These are phyloP conservation scores for Furcula furcula DNA, from an alignment of 2,888 invertebrate species.

Conservation along the genomic window DNA sequence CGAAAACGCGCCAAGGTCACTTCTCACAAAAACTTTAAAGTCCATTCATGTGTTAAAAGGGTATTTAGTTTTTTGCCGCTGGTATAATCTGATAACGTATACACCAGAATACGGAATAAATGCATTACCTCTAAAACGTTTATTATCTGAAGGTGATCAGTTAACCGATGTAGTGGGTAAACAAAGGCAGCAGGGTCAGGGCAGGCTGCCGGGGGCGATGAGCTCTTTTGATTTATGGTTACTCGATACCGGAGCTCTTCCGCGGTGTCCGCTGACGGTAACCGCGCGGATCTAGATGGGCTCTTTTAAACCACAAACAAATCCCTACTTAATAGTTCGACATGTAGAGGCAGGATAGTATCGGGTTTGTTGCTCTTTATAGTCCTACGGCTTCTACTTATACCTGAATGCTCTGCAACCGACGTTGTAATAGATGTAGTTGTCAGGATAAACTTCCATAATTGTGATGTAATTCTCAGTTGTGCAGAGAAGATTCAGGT, in stretches of 20 bases:
- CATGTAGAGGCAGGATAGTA: slow-evolving; percentile 21
- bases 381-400: slow-evolving; percentile 22
- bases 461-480: too few relatives aligned
- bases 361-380: slow-evolving; percentile 17
- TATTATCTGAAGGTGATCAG: slow-evolving; percentile 59
- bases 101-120: slow-evolving; percentile 44
- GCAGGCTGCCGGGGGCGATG: slow-evolving; percentile 59
- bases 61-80: slow-evolving; percentile 43
- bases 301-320: slow-evolving; percentile 48
- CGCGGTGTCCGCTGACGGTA: slow-evolving; percentile 68
- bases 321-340: slow-evolving; percentile 24
- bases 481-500: too few relatives aligned
- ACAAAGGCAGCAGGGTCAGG: slow-evolving; percentile 66
- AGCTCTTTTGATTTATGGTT: slow-evolving; percentile 71
- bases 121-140: slow-evolving; percentile 36
- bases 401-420: neutral
- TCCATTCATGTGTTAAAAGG: slow-evolving; percentile 54
- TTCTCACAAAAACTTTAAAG: slow-evolving; percentile 45
- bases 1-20: slow-evolving; percentile 63
- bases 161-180: slow-evolving; percentile 51
- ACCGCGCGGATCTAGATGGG: slow-evolving; percentile 54
- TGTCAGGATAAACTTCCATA: too few relatives aligned
- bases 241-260: slow-evolving; percentile 71
- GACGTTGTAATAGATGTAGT: too few relatives aligned
- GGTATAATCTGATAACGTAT: slow-evolving; percentile 44